phyloP scores from a whole-genome alignment of 2,113 vertebrate genomes.

The Pterocles burchelli region DNA sequence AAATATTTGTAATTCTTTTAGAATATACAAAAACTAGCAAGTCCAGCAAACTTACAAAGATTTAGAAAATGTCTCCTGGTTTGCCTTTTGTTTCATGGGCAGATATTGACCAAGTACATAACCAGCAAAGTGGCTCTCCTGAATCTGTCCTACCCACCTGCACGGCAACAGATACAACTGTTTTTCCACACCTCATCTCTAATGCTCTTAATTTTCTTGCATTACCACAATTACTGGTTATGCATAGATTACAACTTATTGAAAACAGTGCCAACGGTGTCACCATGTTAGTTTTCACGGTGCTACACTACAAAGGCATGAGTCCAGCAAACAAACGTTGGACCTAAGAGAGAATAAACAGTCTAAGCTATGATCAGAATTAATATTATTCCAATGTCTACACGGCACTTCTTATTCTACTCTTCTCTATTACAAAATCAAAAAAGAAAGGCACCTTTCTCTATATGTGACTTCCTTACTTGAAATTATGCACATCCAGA shows the following conservation, averaged over 20 bases:
- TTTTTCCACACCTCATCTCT: neutral
- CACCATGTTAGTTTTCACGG: neutral
- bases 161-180: neutral
- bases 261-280: neutral
- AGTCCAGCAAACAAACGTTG: neutral
- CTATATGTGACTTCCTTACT: neutral
- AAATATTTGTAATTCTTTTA: neutral
- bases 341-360: neutral
- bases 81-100: neutral
- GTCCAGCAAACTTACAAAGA: neutral
- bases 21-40: neutral
- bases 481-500: neutral
- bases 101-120: neutral
- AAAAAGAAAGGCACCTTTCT: neutral
- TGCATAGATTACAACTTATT: neutral
- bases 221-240: neutral
- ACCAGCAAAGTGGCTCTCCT: fast-evolving
- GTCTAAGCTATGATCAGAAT: neutral
- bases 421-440: neutral
- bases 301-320: neutral
- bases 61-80: neutral
- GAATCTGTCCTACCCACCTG: neutral
- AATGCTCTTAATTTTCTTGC: neutral
- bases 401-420: neutral
- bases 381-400: neutral